phyloP scores from a whole-genome alignment of 2,888 invertebrate genomes.

The Epiblema foenella region DNA sequence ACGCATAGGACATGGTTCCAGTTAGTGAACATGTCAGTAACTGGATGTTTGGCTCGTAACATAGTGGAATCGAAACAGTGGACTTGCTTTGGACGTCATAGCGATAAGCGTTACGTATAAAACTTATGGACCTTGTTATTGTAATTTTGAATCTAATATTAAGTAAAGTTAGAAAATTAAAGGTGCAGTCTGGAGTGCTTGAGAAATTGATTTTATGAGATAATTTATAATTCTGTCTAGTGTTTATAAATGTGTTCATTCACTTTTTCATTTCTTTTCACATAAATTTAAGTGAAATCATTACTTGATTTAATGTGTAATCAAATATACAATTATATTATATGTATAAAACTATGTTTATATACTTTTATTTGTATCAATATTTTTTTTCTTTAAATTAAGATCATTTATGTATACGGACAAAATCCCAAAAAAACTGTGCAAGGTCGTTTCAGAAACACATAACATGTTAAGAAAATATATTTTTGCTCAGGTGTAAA shows the following conservation, averaged over 20 bases:
- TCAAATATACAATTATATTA: neutral
- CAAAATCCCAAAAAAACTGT: no score
- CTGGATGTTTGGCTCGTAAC: neutral
- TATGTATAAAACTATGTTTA: no score
- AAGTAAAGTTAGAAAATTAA: constrained; percentile 8
- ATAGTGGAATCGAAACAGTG: constrained; percentile 10
- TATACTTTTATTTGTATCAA: no score
- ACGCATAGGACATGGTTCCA: constrained; percentile 58
- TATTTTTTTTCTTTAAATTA: no score
- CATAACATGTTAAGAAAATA: no score
- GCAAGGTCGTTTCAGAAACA: no score
- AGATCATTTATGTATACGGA: no score
- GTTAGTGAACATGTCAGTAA: constrained; percentile 56
- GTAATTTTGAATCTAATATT: constrained; percentile 31
- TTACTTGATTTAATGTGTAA: no score
- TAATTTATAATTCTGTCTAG: neutral
- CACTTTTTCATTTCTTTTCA: neutral
- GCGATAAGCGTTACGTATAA: constrained; percentile 14
- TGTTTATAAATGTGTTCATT: neutral
- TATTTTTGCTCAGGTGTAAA: neutral
- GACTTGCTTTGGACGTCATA: constrained; percentile 17
- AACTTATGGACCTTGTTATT: constrained; percentile 28
- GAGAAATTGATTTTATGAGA: neutral
- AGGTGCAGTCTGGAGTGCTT: constrained; percentile 14
- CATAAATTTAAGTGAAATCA: neutral